Conservation (phyloP, 2,888 invertebrate genomes). For the Dysmachus trigonus region DNA sequence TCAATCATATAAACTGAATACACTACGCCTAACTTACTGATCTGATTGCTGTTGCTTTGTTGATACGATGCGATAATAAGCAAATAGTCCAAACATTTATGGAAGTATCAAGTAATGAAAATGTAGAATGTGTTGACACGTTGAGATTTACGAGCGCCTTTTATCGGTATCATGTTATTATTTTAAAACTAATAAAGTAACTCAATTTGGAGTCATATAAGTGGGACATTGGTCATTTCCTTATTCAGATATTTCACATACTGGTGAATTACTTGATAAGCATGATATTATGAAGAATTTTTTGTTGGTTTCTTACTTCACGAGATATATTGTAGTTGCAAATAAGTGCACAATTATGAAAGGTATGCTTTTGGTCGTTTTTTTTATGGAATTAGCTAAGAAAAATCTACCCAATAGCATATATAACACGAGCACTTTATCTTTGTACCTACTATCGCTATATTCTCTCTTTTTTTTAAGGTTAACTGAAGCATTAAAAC, state of each 20-base stretch:
- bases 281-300: neutral
- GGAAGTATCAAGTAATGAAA: neutral
- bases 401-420: neutral
- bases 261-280: neutral
- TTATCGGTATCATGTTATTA: neutral
- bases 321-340: neutral
- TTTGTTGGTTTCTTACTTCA: neutral
- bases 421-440: neutral
- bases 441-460: neutral
- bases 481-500: neutral
- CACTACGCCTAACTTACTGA: neutral
- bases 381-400: neutral
- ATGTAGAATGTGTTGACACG: neutral
- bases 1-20: neutral
- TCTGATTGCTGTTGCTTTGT: neutral
- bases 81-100: neutral
- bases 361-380: neutral
- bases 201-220: neutral
- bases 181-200: neutral
- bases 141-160: neutral
- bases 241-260: neutral
- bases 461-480: neutral
- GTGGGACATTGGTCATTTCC: neutral
- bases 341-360: neutral
- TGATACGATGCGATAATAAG: neutral